phyloP scores from a whole-genome alignment of 1,140 invertebrate genomes.

The Lasioglossum albipes region DNA sequence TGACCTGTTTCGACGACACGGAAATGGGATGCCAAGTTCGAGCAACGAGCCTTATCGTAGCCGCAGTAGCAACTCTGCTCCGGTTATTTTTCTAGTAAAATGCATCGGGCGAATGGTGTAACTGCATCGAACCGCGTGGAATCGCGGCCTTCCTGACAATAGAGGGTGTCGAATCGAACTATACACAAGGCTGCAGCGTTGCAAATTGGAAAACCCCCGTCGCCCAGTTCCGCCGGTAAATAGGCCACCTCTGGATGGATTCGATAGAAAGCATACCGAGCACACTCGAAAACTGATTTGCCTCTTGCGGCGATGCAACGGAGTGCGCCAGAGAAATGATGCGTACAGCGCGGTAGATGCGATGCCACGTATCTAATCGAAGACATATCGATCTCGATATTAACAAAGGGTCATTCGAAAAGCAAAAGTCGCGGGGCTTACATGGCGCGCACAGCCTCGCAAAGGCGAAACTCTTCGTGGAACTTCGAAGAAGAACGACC shows the following conservation, averaged over 20 bases:
- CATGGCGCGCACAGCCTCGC: background rate
- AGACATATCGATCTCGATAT: background rate
- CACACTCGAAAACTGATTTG: no score
- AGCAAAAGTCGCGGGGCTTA: background rate
- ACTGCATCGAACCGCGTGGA: conserved; percentile 1
- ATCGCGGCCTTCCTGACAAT: conserved; percentile 15
- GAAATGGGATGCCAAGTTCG: background rate
- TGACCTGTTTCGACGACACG: background rate
- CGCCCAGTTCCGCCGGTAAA: background rate
- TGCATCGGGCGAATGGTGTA: background rate
- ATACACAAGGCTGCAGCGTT: background rate
- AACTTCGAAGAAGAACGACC: no score
- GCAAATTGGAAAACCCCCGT: background rate
- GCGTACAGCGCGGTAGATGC: background rate
- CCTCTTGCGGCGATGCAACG: no score
- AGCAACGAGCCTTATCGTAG: no score
- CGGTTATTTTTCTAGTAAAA: background rate
- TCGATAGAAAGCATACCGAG: background rate
- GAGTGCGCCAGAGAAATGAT: background rate
- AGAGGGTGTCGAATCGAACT: background rate
- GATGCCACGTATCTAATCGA: background rate
- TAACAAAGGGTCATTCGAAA: background rate
- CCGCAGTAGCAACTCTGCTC: background rate
- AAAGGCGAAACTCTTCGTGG: background rate
- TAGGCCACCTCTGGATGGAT: no score